phyloP scores from a whole-genome alignment of 2,888 invertebrate species.

The Amiota minor region DNA sequence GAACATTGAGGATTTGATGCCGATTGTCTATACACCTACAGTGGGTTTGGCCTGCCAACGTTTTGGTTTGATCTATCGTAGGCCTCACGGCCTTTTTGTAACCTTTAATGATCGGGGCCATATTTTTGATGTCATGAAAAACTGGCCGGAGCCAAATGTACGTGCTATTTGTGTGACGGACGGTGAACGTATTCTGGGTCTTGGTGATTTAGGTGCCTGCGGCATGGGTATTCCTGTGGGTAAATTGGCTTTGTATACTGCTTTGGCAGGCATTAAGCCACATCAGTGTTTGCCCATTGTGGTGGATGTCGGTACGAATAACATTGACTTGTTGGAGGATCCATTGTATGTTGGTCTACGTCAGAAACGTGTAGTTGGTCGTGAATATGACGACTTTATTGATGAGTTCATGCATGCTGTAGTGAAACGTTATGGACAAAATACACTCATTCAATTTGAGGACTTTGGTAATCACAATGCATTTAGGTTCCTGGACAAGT shows the following conservation, averaged over 20 bases:
- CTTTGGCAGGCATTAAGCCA: slow-evolving; percentile 96
- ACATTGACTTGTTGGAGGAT: slow-evolving; percentile 90
- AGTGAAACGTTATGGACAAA: slow-evolving; percentile 89
- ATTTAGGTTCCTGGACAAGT: slow-evolving; percentile 93
- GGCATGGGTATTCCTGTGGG: slow-evolving; percentile 99
- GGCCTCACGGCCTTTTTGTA: slow-evolving; percentile 95
- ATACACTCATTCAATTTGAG: slow-evolving; percentile 92
- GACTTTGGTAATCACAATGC: slow-evolving; percentile 98
- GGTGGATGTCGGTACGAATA: slow-evolving; percentile 96
- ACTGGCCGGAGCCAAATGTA: slow-evolving; percentile 85
- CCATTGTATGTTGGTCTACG: slow-evolving; percentile 95
- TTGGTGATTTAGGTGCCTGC: slow-evolving; percentile 96
- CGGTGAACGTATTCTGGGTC: slow-evolving; percentile 96
- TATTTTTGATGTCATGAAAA: slow-evolving; percentile 83
- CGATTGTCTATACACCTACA: slow-evolving; percentile 98
- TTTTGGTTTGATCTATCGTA: slow-evolving; percentile 94
- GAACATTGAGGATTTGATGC: slow-evolving; percentile 95
- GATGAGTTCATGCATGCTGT: slow-evolving; percentile 98
- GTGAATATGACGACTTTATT: slow-evolving; percentile 91
- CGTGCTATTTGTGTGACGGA: slow-evolving; percentile 95
- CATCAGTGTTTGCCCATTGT: slow-evolving; percentile 94
- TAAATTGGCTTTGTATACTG: slow-evolving; percentile 95
- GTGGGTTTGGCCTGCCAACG: slow-evolving; percentile 98
- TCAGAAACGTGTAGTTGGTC: slow-evolving; percentile 87
- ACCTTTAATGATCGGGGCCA: slow-evolving; percentile 96